Conservation (phyloP, 2,888 invertebrate species). For the Sarcophaga variegata region DNA sequence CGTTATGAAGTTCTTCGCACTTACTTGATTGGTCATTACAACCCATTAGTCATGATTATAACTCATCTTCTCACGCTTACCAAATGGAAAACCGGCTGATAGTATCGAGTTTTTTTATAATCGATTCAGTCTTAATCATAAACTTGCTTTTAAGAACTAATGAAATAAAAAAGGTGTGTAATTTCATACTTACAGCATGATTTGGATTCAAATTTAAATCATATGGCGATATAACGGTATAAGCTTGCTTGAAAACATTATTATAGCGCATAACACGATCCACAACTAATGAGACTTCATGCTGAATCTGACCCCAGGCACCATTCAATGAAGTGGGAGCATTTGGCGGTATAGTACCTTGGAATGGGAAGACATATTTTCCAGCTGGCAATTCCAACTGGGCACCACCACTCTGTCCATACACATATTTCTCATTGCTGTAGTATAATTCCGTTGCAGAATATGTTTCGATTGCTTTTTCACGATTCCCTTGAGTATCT, state of each 20-base stretch:
- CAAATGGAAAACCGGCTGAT: no score
- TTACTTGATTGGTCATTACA: no score
- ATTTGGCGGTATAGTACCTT: conserved; percentile 84
- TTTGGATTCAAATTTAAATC: conserved; percentile 89
- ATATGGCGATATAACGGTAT: conserved; percentile 89
- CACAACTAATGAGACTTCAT: conserved; percentile 88
- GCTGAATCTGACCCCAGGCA: conserved; percentile 88
- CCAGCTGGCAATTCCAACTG: conserved; percentile 88
- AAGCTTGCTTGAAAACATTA: conserved; percentile 89
- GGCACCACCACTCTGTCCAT: conserved; percentile 82
- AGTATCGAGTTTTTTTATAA: background rate
- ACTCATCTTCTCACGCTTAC: no score
- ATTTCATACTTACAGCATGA: conserved; percentile 83
- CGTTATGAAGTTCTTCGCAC: no score
- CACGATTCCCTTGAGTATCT: conserved; percentile 78
- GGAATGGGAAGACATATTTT: conserved; percentile 88
- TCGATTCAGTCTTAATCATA: background rate
- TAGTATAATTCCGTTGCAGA: conserved; percentile 79
- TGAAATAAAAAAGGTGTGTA: background rate
- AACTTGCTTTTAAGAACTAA: background rate
- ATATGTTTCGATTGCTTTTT: conserved; percentile 76
- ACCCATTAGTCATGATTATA: no score
- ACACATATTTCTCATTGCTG: conserved; percentile 78
- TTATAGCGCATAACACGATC: conserved; percentile 94
- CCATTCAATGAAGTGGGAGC: conserved; percentile 91